phyloP scores from a whole-genome alignment of 2,888 invertebrate species.

The Pollenia griseotomentosa region DNA sequence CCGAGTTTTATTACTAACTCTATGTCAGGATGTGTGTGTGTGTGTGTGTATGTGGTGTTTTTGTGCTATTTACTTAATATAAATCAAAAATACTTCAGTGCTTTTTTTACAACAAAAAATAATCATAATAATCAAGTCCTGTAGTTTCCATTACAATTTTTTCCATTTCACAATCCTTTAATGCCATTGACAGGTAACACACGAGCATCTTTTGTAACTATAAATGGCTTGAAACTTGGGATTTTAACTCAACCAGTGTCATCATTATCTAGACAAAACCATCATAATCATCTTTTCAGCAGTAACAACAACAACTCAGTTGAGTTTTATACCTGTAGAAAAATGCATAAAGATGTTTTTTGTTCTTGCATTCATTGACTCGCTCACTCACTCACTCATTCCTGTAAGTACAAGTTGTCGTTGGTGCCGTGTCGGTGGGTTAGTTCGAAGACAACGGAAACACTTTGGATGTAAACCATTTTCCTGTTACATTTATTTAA shows the following conservation, averaged over 20 bases:
- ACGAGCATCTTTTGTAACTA: slow-evolving; percentile 6
- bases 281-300: slow-evolving; percentile 32
- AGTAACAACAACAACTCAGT: neutral
- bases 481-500: slow-evolving; percentile 65
- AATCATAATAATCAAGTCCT: slow-evolving; percentile 50
- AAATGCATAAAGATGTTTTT: slow-evolving; percentile 25
- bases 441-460: slow-evolving; percentile 59
- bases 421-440: neutral
- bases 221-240: slow-evolving; percentile 56
- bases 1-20: slow-evolving; percentile 56
- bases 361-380: neutral
- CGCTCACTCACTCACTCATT: neutral
- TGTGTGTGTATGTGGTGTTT: neutral
- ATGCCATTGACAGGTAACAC: slow-evolving; percentile 62
- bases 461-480: slow-evolving; percentile 56
- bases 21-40: neutral
- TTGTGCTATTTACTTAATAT: slow-evolving; percentile 47
- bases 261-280: slow-evolving; percentile 60
- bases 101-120: slow-evolving; percentile 39
- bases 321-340: slow-evolving; percentile 31
- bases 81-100: slow-evolving; percentile 55
- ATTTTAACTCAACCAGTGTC: slow-evolving; percentile 66
- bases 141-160: slow-evolving; percentile 40
- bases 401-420: neutral
- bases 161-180: slow-evolving; percentile 58